Evolutionary conservation across 2,888 invertebrate species (phyloP).

Genomic region (Buathra laborator): DNA sequence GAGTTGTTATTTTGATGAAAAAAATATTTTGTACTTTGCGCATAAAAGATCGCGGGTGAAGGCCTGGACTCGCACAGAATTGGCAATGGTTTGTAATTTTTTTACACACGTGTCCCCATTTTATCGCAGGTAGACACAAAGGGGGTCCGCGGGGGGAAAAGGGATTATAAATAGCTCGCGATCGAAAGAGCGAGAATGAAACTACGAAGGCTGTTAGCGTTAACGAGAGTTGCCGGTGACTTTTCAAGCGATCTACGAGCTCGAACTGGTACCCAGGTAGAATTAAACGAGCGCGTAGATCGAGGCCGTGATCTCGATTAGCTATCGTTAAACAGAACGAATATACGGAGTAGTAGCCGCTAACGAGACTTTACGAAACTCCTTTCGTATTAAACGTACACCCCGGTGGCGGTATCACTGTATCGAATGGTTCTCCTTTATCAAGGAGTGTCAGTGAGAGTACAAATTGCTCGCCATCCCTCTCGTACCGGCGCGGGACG

Average conservation of each 20-base stretch:
- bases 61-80: background rate
- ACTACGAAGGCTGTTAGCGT: constrained; percentile 49
- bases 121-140: constrained; percentile 16
- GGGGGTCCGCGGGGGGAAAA: background rate
- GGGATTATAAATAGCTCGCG: constrained; percentile 18
- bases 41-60: background rate
- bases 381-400: constrained; percentile 50
- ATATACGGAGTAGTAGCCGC: constrained; percentile 48
- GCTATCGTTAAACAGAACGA: constrained; percentile 67
- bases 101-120: background rate
- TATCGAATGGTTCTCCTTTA: constrained; percentile 54
- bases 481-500: background rate
- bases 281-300: constrained; percentile 57
- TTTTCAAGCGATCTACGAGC: constrained; percentile 42
- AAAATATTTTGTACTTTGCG: background rate
- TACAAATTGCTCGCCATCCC: constrained; percentile 55
- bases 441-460: constrained; percentile 62
- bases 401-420: constrained; percentile 15
- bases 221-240: constrained; percentile 67
- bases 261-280: constrained; percentile 40
- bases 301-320: constrained; percentile 65
- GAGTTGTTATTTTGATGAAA: too few species aligned
- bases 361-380: constrained; percentile 67
- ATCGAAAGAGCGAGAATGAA: constrained; percentile 38
- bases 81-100: background rate